Percentiles rank a stretch among this genome's conserved stretches.
These are phyloP conservation scores for Heliconius hermathena DNA, from an alignment of 1,140 invertebrate genomes.

Conservation along the genomic window DNA sequence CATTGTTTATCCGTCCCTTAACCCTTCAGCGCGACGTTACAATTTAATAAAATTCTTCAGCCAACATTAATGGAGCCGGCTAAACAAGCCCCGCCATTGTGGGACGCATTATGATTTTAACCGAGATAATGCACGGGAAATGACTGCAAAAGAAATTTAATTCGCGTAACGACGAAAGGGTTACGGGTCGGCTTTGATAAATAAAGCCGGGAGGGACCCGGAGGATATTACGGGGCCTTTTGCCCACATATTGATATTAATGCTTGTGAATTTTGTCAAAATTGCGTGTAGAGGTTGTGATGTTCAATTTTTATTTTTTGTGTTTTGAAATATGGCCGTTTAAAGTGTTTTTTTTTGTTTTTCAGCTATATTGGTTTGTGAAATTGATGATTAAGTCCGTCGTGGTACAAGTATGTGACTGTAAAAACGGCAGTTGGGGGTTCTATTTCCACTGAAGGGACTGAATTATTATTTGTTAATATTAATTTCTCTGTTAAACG, in stretches of 20 bases:
- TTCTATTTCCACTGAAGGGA: no score
- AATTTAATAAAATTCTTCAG: conserved; percentile 80
- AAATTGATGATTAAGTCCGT: no score
- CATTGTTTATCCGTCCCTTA: conserved; percentile 46
- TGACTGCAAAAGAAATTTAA: conserved; percentile 81
- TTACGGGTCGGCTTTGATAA: conserved; percentile 75
- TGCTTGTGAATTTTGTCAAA: conserved; percentile 78
- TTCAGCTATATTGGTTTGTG: neutral
- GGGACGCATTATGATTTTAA: conserved; percentile 75
- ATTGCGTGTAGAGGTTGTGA: conserved; percentile 54
- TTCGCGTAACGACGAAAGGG: conserved; percentile 80
- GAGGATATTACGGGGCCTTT: conserved; percentile 74
- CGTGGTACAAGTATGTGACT: no score
- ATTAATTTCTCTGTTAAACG: no score
- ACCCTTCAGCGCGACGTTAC: conserved; percentile 70
- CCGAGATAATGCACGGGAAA: conserved; percentile 80
- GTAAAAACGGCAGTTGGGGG: no score
- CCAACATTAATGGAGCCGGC: conserved; percentile 75
- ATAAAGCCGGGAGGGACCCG: conserved; percentile 68
- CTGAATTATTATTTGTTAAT: no score
- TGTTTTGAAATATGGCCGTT: conserved; percentile 13
- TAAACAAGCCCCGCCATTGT: conserved; percentile 72
- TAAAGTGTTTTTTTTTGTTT: conserved; percentile 21
- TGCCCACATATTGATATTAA: conserved; percentile 80
- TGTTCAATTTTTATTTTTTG: conserved; percentile 40